A percentile compares a stretch with the other conserved stretches of the same genome.
Evolutionary conservation across 2,888 invertebrate species (phyloP).

Genomic region (Drosophila picticornis): DNA sequence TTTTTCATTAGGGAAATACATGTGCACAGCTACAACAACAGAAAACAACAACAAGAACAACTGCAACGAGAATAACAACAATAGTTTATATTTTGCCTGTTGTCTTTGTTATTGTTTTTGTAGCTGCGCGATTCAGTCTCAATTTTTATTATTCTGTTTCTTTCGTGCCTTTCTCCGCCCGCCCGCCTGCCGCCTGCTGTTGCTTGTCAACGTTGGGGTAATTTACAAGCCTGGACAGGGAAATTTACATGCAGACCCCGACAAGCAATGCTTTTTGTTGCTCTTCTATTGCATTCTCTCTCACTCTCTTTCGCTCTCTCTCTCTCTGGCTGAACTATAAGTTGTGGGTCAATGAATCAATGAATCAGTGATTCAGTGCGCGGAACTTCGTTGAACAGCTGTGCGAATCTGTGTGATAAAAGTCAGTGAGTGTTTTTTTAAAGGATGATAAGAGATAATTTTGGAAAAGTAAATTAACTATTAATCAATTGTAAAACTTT

Average conservation of each 20-base stretch:
- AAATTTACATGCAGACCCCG: slow-evolving; percentile 64
- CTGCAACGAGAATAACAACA: slow-evolving; percentile 33
- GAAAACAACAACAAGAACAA: slow-evolving; percentile 28
- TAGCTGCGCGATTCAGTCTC: slow-evolving; percentile 62
- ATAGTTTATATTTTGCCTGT: slow-evolving; percentile 45
- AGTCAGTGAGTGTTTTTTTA: neutral
- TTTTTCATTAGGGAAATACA: slow-evolving; percentile 72
- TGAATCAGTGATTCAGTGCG: slow-evolving; percentile 57
- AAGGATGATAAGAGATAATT: neutral
- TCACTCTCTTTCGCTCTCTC: neutral
- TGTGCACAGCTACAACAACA: slow-evolving; percentile 42
- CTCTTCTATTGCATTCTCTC: slow-evolving; percentile 18
- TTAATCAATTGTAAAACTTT: neutral
- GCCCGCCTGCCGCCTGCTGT: slow-evolving; percentile 6
- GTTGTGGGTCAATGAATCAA: slow-evolving; percentile 71
- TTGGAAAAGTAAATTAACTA: neutral
- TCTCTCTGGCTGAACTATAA: slow-evolving; percentile 33
- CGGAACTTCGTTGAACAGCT: slow-evolving; percentile 51
- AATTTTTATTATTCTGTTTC: slow-evolving; percentile 43
- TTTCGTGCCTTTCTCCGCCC: slow-evolving; percentile 7
- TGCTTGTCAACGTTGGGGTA: slow-evolving; percentile 56
- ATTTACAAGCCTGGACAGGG: slow-evolving; percentile 69
- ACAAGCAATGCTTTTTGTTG: slow-evolving; percentile 30
- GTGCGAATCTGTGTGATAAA: slow-evolving; percentile 52
- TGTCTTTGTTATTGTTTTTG: slow-evolving; percentile 59